Percentiles rank a stretch among this genome's conserved stretches.
Evolutionary conservation across 2,888 invertebrate genomes (phyloP).

Genomic region (Andrena bucephala): DNA sequence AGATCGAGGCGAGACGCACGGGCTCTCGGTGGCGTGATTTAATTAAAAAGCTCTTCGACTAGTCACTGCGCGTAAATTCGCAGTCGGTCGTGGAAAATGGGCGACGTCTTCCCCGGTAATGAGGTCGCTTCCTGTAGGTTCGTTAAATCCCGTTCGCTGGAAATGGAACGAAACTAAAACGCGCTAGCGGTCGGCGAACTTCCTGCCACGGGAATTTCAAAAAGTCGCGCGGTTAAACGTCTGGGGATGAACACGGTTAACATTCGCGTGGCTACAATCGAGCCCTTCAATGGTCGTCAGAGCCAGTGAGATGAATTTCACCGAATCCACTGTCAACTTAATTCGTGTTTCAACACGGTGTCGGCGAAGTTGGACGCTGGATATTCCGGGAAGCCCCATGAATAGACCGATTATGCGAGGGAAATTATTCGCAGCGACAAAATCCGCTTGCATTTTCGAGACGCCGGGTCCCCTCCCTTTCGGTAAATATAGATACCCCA

Average conservation of each 20-base stretch:
- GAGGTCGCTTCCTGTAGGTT: slow-evolving; percentile 33
- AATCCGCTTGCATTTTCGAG: background rate
- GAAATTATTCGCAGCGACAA: background rate
- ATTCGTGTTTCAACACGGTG: background rate
- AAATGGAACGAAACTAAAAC: background rate
- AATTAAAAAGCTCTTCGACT: slow-evolving; percentile 55
- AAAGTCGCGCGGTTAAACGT: background rate
- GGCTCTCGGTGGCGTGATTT: slow-evolving; percentile 26
- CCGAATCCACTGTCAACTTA: slow-evolving; percentile 10
- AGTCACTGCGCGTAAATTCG: slow-evolving; percentile 18
- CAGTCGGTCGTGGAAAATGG: background rate
- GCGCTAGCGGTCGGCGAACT: background rate
- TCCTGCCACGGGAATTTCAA: background rate
- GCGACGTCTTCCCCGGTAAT: slow-evolving; percentile 17
- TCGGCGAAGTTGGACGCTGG: background rate
- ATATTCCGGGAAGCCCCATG: background rate
- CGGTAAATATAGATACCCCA: slow-evolving; percentile 2
- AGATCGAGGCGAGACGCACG: slow-evolving; percentile 12
- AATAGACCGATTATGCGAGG: background rate
- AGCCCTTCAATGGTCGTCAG: too few relatives aligned
- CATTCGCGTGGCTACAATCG: background rate
- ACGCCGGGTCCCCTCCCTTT: background rate
- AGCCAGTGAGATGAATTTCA: background rate
- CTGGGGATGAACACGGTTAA: background rate
- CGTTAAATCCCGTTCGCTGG: slow-evolving; percentile 26